A percentile compares a stretch with the other conserved stretches of the same genome.
Conservation (phyloP, 2,113 vertebrate genomes). For the Pogonocichla stellata region DNA sequence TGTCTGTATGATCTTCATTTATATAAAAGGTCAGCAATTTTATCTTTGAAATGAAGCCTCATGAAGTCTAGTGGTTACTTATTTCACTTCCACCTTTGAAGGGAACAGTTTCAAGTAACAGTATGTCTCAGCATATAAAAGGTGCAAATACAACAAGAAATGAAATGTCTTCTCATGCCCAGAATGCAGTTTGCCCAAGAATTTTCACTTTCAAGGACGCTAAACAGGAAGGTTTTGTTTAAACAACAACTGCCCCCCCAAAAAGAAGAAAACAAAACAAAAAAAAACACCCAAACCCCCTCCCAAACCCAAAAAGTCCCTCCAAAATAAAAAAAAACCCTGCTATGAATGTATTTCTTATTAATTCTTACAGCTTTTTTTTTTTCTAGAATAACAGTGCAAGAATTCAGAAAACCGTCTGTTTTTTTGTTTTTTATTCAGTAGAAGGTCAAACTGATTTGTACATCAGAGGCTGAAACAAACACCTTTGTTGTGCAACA, state of each 20-base stretch:
- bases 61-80: background rate
- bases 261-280: background rate
- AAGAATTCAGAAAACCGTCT: background rate
- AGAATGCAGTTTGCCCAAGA: background rate
- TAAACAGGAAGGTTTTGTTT: background rate
- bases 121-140: background rate
- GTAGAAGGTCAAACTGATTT: background rate
- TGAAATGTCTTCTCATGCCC: background rate
- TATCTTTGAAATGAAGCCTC: conserved; percentile 5
- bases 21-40: conserved; percentile 22
- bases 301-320: background rate
- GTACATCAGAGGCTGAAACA: background rate
- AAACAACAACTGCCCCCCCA: background rate
- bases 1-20: background rate
- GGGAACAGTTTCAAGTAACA: conserved; percentile 25
- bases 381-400: background rate
- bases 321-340: background rate
- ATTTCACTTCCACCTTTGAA: conserved; percentile 32
- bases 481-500: background rate
- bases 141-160: background rate
- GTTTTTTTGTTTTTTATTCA: background rate
- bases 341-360: background rate
- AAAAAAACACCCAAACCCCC: too few species aligned
- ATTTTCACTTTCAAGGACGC: background rate
- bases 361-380: background rate